Conservation (phyloP, 1,140 invertebrate species). For the Hyphantria cunea region DNA sequence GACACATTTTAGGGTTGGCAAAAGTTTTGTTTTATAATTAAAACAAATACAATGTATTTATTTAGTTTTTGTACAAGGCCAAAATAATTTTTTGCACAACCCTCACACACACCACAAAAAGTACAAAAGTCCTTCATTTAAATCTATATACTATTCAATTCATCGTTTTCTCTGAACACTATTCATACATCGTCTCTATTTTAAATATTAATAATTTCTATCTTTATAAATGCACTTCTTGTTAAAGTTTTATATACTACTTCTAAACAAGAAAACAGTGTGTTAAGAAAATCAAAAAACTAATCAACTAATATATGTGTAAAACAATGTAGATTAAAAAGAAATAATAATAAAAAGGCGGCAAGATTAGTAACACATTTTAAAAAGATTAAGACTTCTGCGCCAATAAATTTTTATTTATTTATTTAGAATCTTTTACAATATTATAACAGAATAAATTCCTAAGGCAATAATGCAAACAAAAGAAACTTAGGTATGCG, state of each 20-base stretch:
- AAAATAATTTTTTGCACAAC: conserved; percentile 48
- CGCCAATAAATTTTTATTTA: too few relatives aligned
- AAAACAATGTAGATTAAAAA: background rate
- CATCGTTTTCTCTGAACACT: conserved; percentile 70
- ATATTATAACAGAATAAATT: too few relatives aligned
- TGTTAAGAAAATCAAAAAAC: conserved; percentile 28
- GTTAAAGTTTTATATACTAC: conserved; percentile 65
- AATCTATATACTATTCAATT: conserved; percentile 54
- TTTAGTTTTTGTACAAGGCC: conserved; percentile 20
- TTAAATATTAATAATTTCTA: conserved; percentile 75
- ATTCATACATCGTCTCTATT: conserved; percentile 63
- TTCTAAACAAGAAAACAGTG: conserved; percentile 49
- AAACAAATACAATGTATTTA: conserved; percentile 14
- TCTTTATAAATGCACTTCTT: conserved; percentile 80
- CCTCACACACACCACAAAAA: conserved; percentile 67
- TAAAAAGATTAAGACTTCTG: too few relatives aligned
- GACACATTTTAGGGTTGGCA: conserved; percentile 62
- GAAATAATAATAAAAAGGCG: conserved; percentile 9
- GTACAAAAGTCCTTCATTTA: conserved; percentile 74
- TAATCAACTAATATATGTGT: conserved; percentile 26
- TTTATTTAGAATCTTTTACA: too few relatives aligned
- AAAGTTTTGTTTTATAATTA: conserved; percentile 20
- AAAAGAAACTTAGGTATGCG: too few relatives aligned
- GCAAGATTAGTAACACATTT: background rate
- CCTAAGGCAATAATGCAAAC: too few relatives aligned